Evolutionary conservation across 53 echinoderm and acorn worm genomes (phyloP).

Genomic region (Hippasteria phrygiana): DNA sequence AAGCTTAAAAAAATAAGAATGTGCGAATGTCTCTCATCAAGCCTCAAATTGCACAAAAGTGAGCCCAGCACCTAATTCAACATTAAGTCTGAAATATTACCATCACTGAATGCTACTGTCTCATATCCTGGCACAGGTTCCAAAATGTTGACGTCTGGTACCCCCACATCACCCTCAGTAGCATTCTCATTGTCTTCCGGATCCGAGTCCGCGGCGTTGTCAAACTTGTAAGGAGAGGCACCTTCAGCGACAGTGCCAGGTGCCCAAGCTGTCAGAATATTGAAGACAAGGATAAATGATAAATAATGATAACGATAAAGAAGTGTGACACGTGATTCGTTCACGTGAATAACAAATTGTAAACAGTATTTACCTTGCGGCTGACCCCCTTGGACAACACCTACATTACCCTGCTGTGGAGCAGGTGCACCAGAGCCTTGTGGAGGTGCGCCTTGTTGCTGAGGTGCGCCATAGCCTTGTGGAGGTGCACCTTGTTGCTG

Average conservation of each 20-base stretch:
- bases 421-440: constrained; percentile 29
- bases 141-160: constrained; percentile 10
- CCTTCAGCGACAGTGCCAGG: constrained; percentile 37
- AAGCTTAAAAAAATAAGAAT: too few relatives aligned
- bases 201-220: constrained; percentile 71
- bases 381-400: neutral
- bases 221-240: constrained; percentile 67
- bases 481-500: constrained; percentile 25
- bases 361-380: neutral
- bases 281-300: neutral
- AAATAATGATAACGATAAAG: neutral
- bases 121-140: constrained; percentile 66
- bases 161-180: neutral
- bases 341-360: too few relatives aligned
- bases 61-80: neutral
- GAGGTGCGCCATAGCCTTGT: constrained; percentile 37
- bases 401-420: constrained; percentile 32
- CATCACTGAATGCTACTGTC: constrained; percentile 44
- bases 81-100: constrained; percentile 6
- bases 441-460: too few relatives aligned
- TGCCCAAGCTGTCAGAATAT: constrained; percentile 54
- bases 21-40: too few relatives aligned
- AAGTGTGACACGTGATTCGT: neutral
- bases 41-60: neutral
- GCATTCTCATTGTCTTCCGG: constrained; percentile 69